A percentile compares a stretch with the other conserved stretches of the same genome.
These are phyloP conservation scores for Rissa tridactyla DNA, from an alignment of 2,113 vertebrate genomes.

Conservation along the genomic window DNA sequence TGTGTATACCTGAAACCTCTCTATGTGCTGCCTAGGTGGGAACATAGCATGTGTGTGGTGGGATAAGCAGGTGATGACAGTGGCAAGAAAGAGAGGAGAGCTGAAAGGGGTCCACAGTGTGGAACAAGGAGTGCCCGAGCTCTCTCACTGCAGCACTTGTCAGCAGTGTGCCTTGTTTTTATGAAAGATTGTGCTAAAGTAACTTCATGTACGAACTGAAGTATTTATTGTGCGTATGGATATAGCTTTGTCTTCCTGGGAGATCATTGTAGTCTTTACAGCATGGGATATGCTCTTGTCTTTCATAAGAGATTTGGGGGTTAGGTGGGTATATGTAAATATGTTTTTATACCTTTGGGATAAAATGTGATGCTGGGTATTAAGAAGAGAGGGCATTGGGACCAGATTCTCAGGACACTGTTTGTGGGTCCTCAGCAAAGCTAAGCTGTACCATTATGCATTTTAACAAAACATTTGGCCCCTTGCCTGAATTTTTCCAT, in stretches of 20 bases:
- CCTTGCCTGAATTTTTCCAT: constrained; percentile 42
- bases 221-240: neutral
- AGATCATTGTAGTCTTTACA: neutral
- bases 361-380: neutral
- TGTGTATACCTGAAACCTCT: neutral
- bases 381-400: neutral
- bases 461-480: constrained; percentile 35
- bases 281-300: neutral
- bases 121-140: neutral
- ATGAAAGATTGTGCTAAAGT: neutral
- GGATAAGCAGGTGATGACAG: neutral
- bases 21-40: neutral
- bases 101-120: neutral
- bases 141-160: neutral
- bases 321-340: neutral
- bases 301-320: neutral
- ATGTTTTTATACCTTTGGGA: neutral
- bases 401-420: neutral
- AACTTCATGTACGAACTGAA: neutral
- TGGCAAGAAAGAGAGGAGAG: neutral
- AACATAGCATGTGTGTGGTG: neutral
- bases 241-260: neutral
- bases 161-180: neutral
- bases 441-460: neutral
- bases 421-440: neutral